Conservation (phyloP, 2,888 invertebrate species). For the Patella caerulea region DNA sequence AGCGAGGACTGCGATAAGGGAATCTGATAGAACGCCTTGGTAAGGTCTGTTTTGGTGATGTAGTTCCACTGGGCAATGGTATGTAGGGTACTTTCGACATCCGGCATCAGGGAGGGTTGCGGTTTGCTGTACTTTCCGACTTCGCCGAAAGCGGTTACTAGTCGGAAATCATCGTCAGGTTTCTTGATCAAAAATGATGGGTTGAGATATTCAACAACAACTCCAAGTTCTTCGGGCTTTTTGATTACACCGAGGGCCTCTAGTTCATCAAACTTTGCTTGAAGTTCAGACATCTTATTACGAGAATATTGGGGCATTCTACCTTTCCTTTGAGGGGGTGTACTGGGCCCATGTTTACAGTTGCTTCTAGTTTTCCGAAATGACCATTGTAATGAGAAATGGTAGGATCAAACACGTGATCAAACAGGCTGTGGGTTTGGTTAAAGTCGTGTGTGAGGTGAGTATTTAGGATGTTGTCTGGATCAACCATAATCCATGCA, state of each 20-base stretch:
- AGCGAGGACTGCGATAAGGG: conserved; percentile 40
- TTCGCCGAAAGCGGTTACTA: conserved; percentile 37
- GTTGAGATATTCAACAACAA: conserved; percentile 25
- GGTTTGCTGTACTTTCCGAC: conserved; percentile 18
- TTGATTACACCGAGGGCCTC: conserved; percentile 26
- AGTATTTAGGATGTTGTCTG: too few species aligned
- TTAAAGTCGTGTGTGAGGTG: too few species aligned
- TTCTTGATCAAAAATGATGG: conserved; percentile 31
- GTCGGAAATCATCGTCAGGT: conserved; percentile 16
- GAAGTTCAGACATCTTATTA: too few species aligned
- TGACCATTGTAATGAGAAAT: too few species aligned
- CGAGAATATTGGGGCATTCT: not conserved
- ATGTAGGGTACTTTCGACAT: conserved; percentile 33
- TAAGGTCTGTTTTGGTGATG: conserved; percentile 39
- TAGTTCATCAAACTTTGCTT: too few species aligned
- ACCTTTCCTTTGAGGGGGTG: too few species aligned
- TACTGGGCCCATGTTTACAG: too few species aligned
- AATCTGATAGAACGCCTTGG: conserved; percentile 44
- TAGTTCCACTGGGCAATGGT: conserved; percentile 39
- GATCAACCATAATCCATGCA: too few species aligned
- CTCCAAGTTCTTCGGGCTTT: conserved; percentile 45
- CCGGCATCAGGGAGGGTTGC: conserved; percentile 35
- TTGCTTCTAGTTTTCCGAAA: too few species aligned
- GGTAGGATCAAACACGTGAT: too few species aligned
- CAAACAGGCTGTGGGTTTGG: too few species aligned